Evolutionary conservation across 1,140 invertebrate genomes (phyloP), one percentile per base, ranked within the genome.

Genomic region (Nasonia giraulti): DNA sequence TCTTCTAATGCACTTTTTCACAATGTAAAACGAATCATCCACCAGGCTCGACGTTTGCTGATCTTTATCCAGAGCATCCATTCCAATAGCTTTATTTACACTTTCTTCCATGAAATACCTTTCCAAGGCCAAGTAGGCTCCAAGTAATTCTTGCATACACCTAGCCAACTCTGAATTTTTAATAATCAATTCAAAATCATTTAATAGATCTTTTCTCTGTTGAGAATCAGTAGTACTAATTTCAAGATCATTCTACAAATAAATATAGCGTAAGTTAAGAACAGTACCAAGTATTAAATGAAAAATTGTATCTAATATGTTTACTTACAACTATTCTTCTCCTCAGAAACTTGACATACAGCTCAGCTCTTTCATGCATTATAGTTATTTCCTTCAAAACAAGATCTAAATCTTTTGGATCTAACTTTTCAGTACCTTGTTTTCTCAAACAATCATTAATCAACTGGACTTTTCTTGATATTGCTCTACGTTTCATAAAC

Each of bases 1-100:
- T 83, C 99, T 95, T 89, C 97, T 96, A 55, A 99, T 96, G 90
- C 97, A 98, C 93, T 99, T 99, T 88, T 98, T 97, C 0, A 99
- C 95, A 86, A 99, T 98, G 91, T 98, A 99, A 92, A 99, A 99
- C 4, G 99, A 96, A 94, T 99, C 98, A 92, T 99, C 99, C 0
- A 99, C 96, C 94, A 99, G 96, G 88, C 97, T 98, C 0, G 98
- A 99, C 4, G 96, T 97, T 84, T 96, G 94, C 76, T 96, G 95
- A 40, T 95, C 95, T 78, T 93, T 91, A 85, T 96, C 96, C 62
- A 96, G 91, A 0, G 93, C 94, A 89, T 99, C 98, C 94, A 99
- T 95, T 84, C 95, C 95, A 69, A 99, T 95, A 31, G 98, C 99
- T 93, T 99, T 99, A 47, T 96, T 95, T 0, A 99, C 96, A 90